These are phyloP conservation scores for Poeciliopsis turneri DNA, from an alignment of 2,797 vertebrate genomes.

Conservation along the genomic window DNA sequence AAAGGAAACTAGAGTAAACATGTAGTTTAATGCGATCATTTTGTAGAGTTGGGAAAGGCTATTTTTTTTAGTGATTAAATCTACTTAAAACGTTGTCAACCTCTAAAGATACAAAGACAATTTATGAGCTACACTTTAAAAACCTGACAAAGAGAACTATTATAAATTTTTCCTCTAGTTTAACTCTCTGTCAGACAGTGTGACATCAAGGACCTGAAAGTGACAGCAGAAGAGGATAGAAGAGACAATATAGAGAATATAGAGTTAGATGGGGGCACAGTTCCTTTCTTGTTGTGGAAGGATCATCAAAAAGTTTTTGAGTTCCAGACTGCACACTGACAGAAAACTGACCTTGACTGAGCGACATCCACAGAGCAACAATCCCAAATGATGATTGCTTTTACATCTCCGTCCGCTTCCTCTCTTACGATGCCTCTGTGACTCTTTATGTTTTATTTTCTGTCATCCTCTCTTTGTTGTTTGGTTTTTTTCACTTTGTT, in stretches of 20 bases:
- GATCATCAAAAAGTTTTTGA: constrained; percentile 67
- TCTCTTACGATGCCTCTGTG: constrained; percentile 39
- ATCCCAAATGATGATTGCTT: constrained; percentile 80
- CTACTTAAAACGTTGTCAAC: neutral
- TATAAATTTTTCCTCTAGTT: constrained; percentile 47
- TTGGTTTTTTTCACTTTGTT: constrained; percentile 53
- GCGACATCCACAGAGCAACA: constrained; percentile 65
- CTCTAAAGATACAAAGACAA: neutral
- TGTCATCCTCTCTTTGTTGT: constrained; percentile 26
- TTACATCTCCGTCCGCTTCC: constrained; percentile 75
- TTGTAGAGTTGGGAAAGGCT: neutral
- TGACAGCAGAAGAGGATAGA: constrained; percentile 38
- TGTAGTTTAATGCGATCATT: neutral
- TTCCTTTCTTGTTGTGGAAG: constrained; percentile 52
- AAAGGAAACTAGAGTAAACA: neutral
- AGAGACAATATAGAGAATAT: constrained; percentile 37
- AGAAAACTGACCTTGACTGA: constrained; percentile 63
- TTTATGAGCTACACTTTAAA: constrained; percentile 24
- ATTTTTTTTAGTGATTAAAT: neutral
- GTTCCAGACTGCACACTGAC: constrained; percentile 64
- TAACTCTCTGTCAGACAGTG: constrained; percentile 36
- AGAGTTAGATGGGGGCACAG: constrained; percentile 43
- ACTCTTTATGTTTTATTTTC: constrained; percentile 30
- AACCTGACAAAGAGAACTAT: constrained; percentile 34
- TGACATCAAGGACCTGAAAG: constrained; percentile 41